A percentile compares a stretch with the other conserved stretches of the same genome.
These are phyloP conservation scores for Penaeus vannamei DNA, from an alignment of 1,140 invertebrate genomes.

Conservation along the genomic window DNA sequence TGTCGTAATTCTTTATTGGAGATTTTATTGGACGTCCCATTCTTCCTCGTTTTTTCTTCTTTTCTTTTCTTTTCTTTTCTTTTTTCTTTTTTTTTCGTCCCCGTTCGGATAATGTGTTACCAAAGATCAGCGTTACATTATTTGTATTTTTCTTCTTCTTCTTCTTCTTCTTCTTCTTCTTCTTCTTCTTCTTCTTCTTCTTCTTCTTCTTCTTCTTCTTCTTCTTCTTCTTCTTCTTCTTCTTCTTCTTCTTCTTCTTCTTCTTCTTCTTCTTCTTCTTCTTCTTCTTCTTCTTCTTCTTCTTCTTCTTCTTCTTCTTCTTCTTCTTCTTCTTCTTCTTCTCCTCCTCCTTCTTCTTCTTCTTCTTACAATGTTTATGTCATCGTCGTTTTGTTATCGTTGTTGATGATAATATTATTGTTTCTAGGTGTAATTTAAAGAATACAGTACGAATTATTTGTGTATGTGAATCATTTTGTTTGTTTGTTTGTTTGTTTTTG, in stretches of 20 bases:
- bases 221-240: constrained; percentile 12
- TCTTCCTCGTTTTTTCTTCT: background rate
- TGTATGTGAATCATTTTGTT: too few species aligned
- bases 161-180: constrained; percentile 12
- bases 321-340: constrained; percentile 13
- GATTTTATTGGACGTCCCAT: background rate
- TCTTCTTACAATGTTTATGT: too few species aligned
- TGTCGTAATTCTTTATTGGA: background rate
- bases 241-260: too few species aligned
- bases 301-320: too few species aligned
- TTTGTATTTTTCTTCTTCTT: constrained; percentile 1
- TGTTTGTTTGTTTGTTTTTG: too few species aligned
- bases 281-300: constrained; percentile 12
- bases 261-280: constrained; percentile 13
- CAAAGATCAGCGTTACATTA: background rate
- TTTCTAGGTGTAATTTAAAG: too few species aligned
- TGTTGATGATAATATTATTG: too few species aligned
- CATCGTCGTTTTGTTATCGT: too few species aligned
- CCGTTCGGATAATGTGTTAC: background rate
- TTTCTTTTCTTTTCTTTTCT: background rate
- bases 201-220: constrained; percentile 13
- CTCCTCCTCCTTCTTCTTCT: constrained; percentile 2
- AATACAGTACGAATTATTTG: too few species aligned
- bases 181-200: too few species aligned
- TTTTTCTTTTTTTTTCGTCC: background rate